Base-by-base conservation (phyloP, 2,888 invertebrate species). In the Caenorhabditis wallacei region DNA sequence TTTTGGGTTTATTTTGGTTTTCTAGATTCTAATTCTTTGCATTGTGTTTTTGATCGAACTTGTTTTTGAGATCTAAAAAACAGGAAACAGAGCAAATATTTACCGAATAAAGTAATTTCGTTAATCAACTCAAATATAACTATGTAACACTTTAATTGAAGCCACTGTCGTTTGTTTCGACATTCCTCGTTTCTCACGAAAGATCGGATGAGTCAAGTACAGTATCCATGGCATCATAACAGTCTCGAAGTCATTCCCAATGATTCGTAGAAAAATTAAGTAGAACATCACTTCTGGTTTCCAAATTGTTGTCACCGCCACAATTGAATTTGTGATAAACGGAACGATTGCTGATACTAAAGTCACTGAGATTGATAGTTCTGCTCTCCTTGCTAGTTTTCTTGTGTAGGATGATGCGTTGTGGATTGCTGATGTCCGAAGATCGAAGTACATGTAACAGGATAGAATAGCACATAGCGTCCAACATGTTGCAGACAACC, bases 161-260 rank as follows among this genome's bases (percentile, higher is more conserved):
- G 30, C 30, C 3, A 30, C 30, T 30, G 8, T 30, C 3, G 24
- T 20, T 8, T 53, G 18, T 7, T 18, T 54, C 18, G 54, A 54
- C 5, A 4, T 18, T 13, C 43, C 63, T 13, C 22, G 20, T 18
- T 54, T 53, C n/a, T 54, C 63, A 26, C 37, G 20, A 30, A 75
- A 75, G n/a, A 75, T 35, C 11, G 75, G 75, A 37, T 66, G 66
- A 13, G 75, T 75, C 5, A 75, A 35, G 57, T 30, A 75, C 0
- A 75, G 57, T 5, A 59, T 10, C 75, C 75, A 75, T 4, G 75
- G 75, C 43, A 75, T 75, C 16, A 75, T 66, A 51, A 75, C 75
- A 11, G 75, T 53, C 57, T 75, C 64, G n/a, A 30, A 54, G 35
- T 75, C 75, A 54, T 66, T 75, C 2, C 75, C 75, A 11, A 75